Base-by-base conservation (phyloP, 2,113 vertebrate genomes). In the Engraulis encrasicolus region DNA sequence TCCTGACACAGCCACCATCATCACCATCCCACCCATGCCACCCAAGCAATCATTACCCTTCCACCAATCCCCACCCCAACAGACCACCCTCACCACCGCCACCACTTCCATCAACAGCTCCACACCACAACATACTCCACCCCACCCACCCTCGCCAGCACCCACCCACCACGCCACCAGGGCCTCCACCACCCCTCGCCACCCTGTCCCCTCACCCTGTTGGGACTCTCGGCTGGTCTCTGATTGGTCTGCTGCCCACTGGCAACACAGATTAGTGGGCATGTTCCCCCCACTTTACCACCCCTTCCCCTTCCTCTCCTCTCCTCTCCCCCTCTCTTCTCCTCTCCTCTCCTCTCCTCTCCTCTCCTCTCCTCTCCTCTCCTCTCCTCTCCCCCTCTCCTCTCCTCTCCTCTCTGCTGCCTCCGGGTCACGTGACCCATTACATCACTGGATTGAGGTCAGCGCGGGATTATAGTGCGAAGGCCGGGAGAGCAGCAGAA, bases 381-480 rank as follows among this genome's bases (percentile, higher is more conserved):
- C 81, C 40, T 81, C 49, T 40, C 58, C 27, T 77, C 40, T 45
- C 9, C 40, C 40, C 9, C 40, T 45, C 40, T n/a, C n/a, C n/a
- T n/a, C n/a, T n/a, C n/a, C n/a, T n/a, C 12, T 61, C 34, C 66
- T 31, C 78, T 78, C 81, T 31, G 78, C 48, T 40, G 49, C 27
- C 79, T 20, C 49, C 6, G 1, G 50, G 83, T 89, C 90, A 91
- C 88, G 86, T 91, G 89, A 89, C 85, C 38, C 85, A 89, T 90
- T 91, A 86, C 90, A 91, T 91, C 90, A 91, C 85, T 85, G 89
- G 89, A 91, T 91, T 90, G 88, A 90, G 90, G 90, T 88, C 90
- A 91, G 89, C 45, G 83, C 91, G 91, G 94, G 95, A 95, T 95
- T 95, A 95, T 90, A n/a, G n/a, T 45, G 40, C 9, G 40, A 85